Base-by-base conservation (phyloP, 2,888 invertebrate species). In the Cylloceria caligata region DNA sequence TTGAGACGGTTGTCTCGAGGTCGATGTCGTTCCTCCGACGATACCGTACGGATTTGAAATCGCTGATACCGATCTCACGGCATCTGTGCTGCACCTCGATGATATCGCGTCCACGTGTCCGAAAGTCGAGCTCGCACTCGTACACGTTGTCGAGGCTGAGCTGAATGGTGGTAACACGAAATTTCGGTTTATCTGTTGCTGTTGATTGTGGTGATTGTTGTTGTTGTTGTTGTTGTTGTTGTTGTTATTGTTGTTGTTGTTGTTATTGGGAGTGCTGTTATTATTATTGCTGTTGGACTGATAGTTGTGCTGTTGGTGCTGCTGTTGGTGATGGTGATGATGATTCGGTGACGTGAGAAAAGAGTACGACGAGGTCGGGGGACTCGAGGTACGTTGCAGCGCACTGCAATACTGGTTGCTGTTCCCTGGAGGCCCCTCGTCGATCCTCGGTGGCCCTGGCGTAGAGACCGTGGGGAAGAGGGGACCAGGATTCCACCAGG, bases 401-500 rank as follows among this genome's bases (percentile, higher is more conserved):
- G 85, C 78, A 75, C 83, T 80, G 76, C 86, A 88, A 77, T 88
- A 88, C 75, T 90, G 89, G 76, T 87, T 88, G 85, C 86, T 86
- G 87, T 87, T 88, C 80, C 87, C 88, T 73, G 88, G 87, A 81
- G 89, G 89, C 87, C 90, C 91, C 89, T 92, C 91, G 89, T 91
- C 90, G 88, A 88, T 89, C 87, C 91, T 89, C 85, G 90, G 90
- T 86, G 90, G 89, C 84, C 91, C 91, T 87, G 92, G 88, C 82
- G 88, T 88, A 85, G 90, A 87, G 74, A 87, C 87, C 85, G 89
- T 86, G 85, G 91, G 89, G 87, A 90, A 90, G 87, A 89, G 89
- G 87, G 90, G 85, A 89, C 89, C 88, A 88, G 90, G 89, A 88
- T 91, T 91, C 91, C 91, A 91, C 92, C 92, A 91, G 89, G 92